A percentile compares a stretch with the other conserved stretches of the same genome.
These are phyloP conservation scores for Onychomys torridus DNA, from an alignment of 2,797 vertebrate species.

Conservation along the genomic window DNA sequence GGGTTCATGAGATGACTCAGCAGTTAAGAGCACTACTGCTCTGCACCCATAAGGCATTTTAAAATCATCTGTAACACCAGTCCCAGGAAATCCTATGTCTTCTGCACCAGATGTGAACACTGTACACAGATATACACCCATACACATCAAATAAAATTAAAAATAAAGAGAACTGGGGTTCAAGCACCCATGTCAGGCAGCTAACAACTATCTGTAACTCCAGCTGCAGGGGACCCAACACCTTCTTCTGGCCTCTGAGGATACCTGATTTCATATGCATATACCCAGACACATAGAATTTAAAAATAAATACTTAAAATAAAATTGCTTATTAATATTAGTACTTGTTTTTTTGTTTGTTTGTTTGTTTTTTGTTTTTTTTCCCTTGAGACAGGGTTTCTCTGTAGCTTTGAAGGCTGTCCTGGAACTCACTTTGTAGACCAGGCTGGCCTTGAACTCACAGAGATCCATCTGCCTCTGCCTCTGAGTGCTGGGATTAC, in stretches of 20 bases:
- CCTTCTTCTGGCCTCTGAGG: not conserved
- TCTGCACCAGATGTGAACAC: not conserved
- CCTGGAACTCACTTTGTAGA: too few relatives aligned
- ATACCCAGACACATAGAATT: not conserved
- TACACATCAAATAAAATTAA: not conserved
- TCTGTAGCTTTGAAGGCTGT: too few relatives aligned
- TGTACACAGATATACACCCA: not conserved
- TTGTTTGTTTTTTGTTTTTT: too few relatives aligned
- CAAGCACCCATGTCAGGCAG: not conserved
- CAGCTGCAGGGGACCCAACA: not conserved
- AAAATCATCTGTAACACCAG: too few relatives aligned
- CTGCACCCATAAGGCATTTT: not conserved
- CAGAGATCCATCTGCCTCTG: too few relatives aligned
- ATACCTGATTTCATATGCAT: not conserved
- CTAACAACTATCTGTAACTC: not conserved
- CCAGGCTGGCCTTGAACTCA: too few relatives aligned
- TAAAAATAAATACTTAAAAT: not conserved
- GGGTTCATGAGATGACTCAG: not conserved
- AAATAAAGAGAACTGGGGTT: not conserved
- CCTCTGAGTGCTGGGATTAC: too few relatives aligned
- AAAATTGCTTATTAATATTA: not conserved
- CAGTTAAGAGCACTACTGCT: not conserved
- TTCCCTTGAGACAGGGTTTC: too few relatives aligned
- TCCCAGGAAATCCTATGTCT: not conserved
- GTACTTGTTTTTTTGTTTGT: not conserved